Evolutionary conservation across 2,113 vertebrate genomes (phyloP), one percentile per base, ranked within the genome.

Genomic region (Catharus minimus): DNA sequence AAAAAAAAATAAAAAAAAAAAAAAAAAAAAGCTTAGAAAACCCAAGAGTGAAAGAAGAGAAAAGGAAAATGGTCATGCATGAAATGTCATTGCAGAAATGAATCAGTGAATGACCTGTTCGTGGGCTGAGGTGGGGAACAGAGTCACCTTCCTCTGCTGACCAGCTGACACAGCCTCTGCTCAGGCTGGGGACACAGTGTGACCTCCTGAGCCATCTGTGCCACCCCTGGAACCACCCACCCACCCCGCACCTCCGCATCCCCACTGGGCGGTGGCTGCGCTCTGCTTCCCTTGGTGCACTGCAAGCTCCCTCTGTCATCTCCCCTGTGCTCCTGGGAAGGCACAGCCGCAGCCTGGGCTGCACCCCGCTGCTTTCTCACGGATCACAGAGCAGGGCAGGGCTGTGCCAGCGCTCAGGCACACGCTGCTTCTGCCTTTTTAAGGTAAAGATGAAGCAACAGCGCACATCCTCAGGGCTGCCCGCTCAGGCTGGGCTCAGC

Each of bases 261-360:
- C 13, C 53, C 38, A 0, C 27, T 9, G 15, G 41, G 32, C 0
- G 0, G 27, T 0, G 57, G 30, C 8, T 17, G n/a, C 0, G 56
- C 92, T 64, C 26, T 0, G 13, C 79, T 22, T 0, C 53, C 6
- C 47, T 11, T 2, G 1, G 69, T 1, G 84, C 93, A 90, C 93
- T 81, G 92, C 19, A 56, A 36, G 3, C 16, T 28, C 17, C 15
- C 60, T n/a, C 17, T 77, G 11, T 71, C 83, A 81, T 73, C 55
- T 57, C 50, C 58, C 66, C 77, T 1, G 50, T 50, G 38, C 88
- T 62, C 68, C 76, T 8, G 76, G 80, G 47, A 55, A 82, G 66
- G 86, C 39, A n/a, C 11, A 21, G 39, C 38, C 50, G 7, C 50
- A 11, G 32, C 24, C 33, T 60, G 5, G 49, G 30, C 52, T 27